Conservation (phyloP, 2,797 vertebrate species). For the Sebastes aleutianus region DNA sequence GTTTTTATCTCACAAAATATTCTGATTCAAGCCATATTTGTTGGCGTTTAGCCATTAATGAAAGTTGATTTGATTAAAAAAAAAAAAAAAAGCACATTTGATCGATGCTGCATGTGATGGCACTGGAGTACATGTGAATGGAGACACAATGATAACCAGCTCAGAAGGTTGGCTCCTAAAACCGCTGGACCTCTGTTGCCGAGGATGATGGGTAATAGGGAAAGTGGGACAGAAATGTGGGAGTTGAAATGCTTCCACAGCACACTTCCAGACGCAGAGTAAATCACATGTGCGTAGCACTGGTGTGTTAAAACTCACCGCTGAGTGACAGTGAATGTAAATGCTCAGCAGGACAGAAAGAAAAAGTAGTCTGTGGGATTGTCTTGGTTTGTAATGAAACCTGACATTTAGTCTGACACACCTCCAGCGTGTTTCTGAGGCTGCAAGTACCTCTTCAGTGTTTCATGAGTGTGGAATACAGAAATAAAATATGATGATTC, state of each 20-base stretch:
- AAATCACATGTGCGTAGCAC: conserved; percentile 29
- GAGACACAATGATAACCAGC: conserved; percentile 56
- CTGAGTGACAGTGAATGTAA: conserved; percentile 54
- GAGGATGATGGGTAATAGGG: not conserved
- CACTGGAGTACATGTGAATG: conserved; percentile 54
- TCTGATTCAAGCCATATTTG: not conserved
- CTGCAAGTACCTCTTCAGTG: not conserved
- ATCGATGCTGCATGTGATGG: conserved; percentile 83
- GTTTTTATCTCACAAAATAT: too few relatives aligned
- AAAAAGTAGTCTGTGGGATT: conserved; percentile 16
- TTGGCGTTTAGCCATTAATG: not conserved
- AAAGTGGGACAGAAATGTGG: conserved; percentile 17
- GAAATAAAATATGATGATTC: not conserved
- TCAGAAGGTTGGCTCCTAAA: conserved; percentile 73
- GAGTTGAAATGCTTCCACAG: conserved; percentile 4
- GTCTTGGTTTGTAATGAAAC: conserved; percentile 36
- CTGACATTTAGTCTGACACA: conserved; percentile 46
- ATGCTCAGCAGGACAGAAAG: conserved; percentile 57
- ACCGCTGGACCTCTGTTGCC: not conserved
- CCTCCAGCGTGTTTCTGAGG: conserved; percentile 10
- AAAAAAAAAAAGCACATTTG: conserved; percentile 80
- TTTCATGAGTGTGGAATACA: not conserved
- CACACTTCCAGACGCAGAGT: conserved; percentile 38
- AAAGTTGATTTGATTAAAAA: too few relatives aligned
- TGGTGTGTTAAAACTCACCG: not conserved